These are phyloP conservation scores for Oplegnathus fasciatus DNA, from an alignment of 2,113 vertebrate genomes.

Conservation along the genomic window DNA sequence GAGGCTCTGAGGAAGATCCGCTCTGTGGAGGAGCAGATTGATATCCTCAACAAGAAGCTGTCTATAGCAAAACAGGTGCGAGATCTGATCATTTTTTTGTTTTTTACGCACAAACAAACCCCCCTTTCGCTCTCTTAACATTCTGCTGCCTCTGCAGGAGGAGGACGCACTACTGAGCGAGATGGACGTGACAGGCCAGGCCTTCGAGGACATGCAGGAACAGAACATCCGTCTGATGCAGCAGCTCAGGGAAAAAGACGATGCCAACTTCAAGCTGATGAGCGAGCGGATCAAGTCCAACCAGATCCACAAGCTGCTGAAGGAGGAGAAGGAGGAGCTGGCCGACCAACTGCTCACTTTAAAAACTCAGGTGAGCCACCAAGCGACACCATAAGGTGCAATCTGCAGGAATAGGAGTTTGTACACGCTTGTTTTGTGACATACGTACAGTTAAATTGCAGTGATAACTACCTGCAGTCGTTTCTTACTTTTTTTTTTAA, in stretches of 20 bases:
- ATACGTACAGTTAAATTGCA: background rate
- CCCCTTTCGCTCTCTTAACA: background rate
- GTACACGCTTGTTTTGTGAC: background rate
- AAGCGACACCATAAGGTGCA: accelerated
- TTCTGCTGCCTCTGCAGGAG: slow-evolving; percentile 82
- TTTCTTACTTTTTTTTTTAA: background rate
- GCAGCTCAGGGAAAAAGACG: slow-evolving; percentile 97
- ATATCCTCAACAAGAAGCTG: slow-evolving; percentile 96
- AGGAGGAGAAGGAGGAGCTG: slow-evolving; percentile 97
- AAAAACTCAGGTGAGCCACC: slow-evolving; percentile 91
- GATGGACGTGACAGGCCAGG: slow-evolving; percentile 99
- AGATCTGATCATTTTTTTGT: background rate
- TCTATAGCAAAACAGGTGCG: slow-evolving; percentile 95
- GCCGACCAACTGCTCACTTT: slow-evolving; percentile 95
- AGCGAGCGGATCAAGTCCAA: slow-evolving; percentile 98
- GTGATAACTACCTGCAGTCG: background rate
- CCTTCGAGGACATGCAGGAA: slow-evolving; percentile 99
- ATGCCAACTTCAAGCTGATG: slow-evolving; percentile 99
- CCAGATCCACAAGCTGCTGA: slow-evolving; percentile 98
- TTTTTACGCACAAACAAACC: background rate
- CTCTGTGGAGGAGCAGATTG: slow-evolving; percentile 96
- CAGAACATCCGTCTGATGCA: slow-evolving; percentile 99
- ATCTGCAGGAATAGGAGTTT: background rate
- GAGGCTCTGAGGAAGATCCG: slow-evolving; percentile 95
- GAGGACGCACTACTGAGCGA: slow-evolving; percentile 96